These are phyloP conservation scores for Drosophila demipolita DNA, from an alignment of 2,888 invertebrate species.

Conservation along the genomic window DNA sequence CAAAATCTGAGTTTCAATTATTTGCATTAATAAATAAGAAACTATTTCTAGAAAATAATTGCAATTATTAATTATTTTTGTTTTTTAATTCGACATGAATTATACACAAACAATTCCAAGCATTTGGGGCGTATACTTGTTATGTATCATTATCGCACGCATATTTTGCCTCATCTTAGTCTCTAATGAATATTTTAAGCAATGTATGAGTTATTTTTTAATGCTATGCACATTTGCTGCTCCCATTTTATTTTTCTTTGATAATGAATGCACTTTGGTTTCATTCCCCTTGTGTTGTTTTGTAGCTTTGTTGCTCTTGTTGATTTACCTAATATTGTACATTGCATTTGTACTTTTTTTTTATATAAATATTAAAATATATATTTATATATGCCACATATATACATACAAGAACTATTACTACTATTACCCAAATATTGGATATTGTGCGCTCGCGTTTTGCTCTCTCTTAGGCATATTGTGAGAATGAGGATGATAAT, in stretches of 20 bases:
- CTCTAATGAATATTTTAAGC: background rate
- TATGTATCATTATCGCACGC: conserved; percentile 13
- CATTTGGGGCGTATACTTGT: conserved; percentile 12
- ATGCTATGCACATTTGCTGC: background rate
- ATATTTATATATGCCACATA: conserved; percentile 37
- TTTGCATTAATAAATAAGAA: background rate
- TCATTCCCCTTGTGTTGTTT: conserved; percentile 45
- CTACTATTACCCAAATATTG: conserved; percentile 58
- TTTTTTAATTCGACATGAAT: background rate
- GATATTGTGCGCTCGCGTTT: conserved; percentile 73
- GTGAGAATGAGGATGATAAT: conserved; percentile 85
- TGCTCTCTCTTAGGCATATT: conserved; percentile 83
- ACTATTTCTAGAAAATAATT: background rate
- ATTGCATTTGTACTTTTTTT: conserved; percentile 24
- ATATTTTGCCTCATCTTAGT: background rate
- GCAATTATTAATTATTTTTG: background rate
- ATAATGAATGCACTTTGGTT: conserved; percentile 28
- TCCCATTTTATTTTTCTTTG: background rate
- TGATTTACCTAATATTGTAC: conserved; percentile 36
- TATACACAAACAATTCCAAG: background rate
- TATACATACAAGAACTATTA: conserved; percentile 53
- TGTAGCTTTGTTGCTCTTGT: conserved; percentile 35
- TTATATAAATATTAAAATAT: conserved; percentile 26
- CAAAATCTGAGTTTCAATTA: background rate
- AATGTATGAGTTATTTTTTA: background rate